Percentiles rank a stretch among this genome's conserved stretches.
phyloP scores from a whole-genome alignment of 2,113 vertebrate genomes.

The Vanacampus margaritifer region DNA sequence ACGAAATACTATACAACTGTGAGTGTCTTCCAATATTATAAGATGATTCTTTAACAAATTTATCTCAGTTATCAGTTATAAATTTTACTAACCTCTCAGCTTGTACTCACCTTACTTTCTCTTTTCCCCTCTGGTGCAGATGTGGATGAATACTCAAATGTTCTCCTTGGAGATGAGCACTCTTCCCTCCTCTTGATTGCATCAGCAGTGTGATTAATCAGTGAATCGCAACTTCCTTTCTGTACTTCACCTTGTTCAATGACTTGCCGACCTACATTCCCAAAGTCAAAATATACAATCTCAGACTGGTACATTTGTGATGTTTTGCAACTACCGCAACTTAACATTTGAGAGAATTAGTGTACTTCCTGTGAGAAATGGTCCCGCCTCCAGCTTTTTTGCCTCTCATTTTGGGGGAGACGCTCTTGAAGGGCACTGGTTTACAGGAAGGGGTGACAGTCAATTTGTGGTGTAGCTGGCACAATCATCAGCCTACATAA shows the following conservation, averaged over 20 bases:
- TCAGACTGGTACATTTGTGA: not conserved
- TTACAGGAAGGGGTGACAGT: constrained; percentile 58
- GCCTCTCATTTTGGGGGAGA: not conserved
- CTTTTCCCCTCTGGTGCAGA: not conserved
- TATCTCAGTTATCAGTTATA: not conserved
- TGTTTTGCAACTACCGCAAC: constrained; percentile 25
- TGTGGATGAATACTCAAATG: not conserved
- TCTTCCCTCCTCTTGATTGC: constrained; percentile 46
- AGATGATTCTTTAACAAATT: constrained; percentile 2
- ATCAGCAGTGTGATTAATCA: constrained; percentile 8
- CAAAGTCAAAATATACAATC: constrained; percentile 23
- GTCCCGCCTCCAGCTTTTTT: not conserved
- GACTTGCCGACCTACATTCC: constrained; percentile 37
- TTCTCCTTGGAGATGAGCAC: constrained; percentile 16
- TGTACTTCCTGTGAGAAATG: constrained; percentile 21
- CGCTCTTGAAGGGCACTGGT: constrained; percentile 33
- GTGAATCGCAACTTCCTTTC: constrained; percentile 12
- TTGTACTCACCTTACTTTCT: constrained; percentile 17
- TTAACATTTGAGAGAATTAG: constrained; percentile 15
- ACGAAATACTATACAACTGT: no score
- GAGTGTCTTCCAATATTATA: no score
- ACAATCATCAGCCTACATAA: constrained; percentile 66
- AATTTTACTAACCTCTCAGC: constrained; percentile 5
- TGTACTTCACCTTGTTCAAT: constrained; percentile 11
- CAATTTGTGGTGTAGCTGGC: constrained; percentile 61